Evolutionary conservation across 2,113 vertebrate species (phyloP).

Genomic region (Galbula dea): DNA sequence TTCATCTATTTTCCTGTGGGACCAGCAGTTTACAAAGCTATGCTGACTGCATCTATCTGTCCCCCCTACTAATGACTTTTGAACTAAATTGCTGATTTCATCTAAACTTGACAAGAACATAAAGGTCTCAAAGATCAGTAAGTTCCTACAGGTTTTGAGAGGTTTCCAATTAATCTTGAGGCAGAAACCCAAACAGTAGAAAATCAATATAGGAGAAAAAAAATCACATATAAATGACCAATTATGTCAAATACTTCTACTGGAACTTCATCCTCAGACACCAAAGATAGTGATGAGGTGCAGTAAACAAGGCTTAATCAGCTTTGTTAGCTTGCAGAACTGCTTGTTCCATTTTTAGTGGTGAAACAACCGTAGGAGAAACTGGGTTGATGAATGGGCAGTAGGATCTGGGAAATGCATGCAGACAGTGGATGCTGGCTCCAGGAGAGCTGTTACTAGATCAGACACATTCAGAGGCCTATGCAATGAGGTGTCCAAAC

Average conservation of each 20-base stretch:
- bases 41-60: not conserved
- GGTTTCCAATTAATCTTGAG: not conserved
- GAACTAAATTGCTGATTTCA: not conserved
- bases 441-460: not conserved
- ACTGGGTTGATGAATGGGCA: not conserved
- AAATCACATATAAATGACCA: not conserved
- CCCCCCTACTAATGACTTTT: not conserved
- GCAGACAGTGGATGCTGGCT: not conserved
- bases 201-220: not conserved
- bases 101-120: not conserved
- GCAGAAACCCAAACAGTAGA: not conserved
- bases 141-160: not conserved
- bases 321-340: not conserved
- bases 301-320: not conserved
- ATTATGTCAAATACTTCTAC: not conserved
- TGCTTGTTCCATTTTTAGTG: not conserved
- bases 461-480: not conserved
- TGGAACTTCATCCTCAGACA: not conserved
- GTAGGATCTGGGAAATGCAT: not conserved
- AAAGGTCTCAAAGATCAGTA: not conserved
- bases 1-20: not conserved
- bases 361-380: not conserved
- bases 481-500: not conserved
- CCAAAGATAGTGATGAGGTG: not conserved
- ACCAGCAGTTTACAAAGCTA: not conserved